Evolutionary conservation across 2,888 invertebrate species (phyloP).

Genomic region (Molorchus minor): DNA sequence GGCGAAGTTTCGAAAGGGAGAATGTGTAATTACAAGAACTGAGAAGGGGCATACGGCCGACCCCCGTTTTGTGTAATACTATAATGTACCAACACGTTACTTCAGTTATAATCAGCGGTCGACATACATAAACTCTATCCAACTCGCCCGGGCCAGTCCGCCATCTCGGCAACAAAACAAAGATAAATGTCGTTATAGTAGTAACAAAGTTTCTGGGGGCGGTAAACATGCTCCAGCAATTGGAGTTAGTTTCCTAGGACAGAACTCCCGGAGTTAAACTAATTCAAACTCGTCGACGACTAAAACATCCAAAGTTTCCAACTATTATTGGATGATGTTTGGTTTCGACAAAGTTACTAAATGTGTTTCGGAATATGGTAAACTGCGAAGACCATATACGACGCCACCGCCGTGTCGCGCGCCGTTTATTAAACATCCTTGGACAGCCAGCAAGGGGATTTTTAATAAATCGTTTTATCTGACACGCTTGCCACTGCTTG

Average conservation of each 20-base stretch:
- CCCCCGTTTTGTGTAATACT: conserved; percentile 16
- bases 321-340: conserved; percentile 61
- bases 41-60: conserved; percentile 1
- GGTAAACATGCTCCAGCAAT: conserved; percentile 39
- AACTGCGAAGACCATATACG: conserved; percentile 25
- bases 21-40: conserved; percentile 20
- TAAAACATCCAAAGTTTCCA: conserved; percentile 54
- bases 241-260: conserved; percentile 37
- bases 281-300: conserved; percentile 52
- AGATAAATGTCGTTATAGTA: conserved; percentile 53
- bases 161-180: conserved; percentile 43
- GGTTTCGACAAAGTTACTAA: conserved; percentile 56
- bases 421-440: not conserved
- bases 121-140: conserved; percentile 5
- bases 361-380: conserved; percentile 55
- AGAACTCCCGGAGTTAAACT: conserved; percentile 52
- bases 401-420: conserved; percentile 31
- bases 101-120: conserved; percentile 17
- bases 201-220: conserved; percentile 45
- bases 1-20: conserved; percentile 14
- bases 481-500: not conserved
- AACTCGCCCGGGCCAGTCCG: not conserved
- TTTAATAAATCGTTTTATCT: conserved; percentile 5
- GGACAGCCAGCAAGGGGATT: not conserved
- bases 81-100: conserved; percentile 20